Evolutionary conservation across 2,888 invertebrate genomes (phyloP).

Genomic region (Amblyteles armatorius): DNA sequence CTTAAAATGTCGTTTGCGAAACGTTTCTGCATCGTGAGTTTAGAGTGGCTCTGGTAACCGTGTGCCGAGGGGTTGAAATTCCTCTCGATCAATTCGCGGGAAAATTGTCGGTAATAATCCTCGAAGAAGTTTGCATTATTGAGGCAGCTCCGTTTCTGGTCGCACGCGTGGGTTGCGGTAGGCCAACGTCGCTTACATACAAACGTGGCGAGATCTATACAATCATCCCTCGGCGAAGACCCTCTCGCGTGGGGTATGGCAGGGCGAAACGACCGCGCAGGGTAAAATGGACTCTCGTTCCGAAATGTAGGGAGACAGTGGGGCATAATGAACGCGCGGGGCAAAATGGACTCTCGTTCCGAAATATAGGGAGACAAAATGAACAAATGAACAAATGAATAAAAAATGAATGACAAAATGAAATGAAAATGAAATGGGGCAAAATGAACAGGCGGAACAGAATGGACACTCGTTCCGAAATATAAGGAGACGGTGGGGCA

Average conservation of each 20-base stretch:
- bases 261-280: constrained; percentile 10
- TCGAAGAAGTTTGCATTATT: constrained; percentile 65
- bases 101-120: constrained; percentile 69
- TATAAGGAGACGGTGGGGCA: neutral
- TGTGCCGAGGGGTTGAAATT: constrained; percentile 46
- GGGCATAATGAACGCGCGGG: too few species aligned
- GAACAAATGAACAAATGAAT: too few species aligned
- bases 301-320: too few species aligned
- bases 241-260: neutral
- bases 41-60: constrained; percentile 13
- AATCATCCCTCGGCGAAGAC: constrained; percentile 43
- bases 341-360: too few species aligned
- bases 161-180: constrained; percentile 56
- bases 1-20: neutral
- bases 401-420: too few species aligned
- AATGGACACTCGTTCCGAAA: too few species aligned
- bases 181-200: constrained; percentile 19
- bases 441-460: too few species aligned
- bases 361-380: too few species aligned
- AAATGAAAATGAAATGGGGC: too few species aligned
- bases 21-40: neutral
- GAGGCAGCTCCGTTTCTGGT: constrained; percentile 62
- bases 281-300: too few species aligned
- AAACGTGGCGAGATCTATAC: constrained; percentile 43
- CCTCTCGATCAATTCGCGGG: constrained; percentile 49